These are phyloP conservation scores for Atherinosoma microstoma DNA, from an alignment of 2,797 vertebrate species.

Conservation along the genomic window DNA sequence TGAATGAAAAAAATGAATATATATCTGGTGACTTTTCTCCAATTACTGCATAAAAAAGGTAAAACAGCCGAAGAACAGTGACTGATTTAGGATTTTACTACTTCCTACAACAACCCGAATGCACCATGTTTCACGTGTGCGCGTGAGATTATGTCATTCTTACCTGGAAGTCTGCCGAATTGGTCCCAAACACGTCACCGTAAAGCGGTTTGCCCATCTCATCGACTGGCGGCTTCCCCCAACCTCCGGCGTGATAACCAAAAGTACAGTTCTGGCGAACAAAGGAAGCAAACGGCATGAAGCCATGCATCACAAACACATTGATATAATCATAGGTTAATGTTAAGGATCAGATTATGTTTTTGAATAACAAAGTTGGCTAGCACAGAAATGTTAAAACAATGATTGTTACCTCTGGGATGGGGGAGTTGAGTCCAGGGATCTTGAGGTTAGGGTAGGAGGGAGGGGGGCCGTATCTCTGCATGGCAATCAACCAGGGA, in stretches of 20 bases:
- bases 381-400: no score
- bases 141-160: background rate
- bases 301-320: background rate
- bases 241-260: slow-evolving; percentile 93
- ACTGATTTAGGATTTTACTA: no score
- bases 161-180: slow-evolving; percentile 92
- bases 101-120: no score
- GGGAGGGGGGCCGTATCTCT: slow-evolving; percentile 92
- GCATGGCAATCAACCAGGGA: slow-evolving; percentile 96
- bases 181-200: slow-evolving; percentile 94
- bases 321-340: background rate
- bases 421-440: slow-evolving; percentile 93
- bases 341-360: background rate
- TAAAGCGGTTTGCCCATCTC: slow-evolving; percentile 95
- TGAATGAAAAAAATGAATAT: no score
- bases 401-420: slow-evolving; percentile 86
- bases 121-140: no score
- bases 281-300: background rate
- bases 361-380: background rate
- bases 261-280: slow-evolving; percentile 89
- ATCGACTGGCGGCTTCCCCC: slow-evolving; percentile 94
- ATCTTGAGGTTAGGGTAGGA: slow-evolving; percentile 97
- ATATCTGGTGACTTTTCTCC: background rate
- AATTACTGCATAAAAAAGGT: no score
- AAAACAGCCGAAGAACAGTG: background rate